Percentiles rank a stretch among this genome's conserved stretches.
phyloP scores from a whole-genome alignment of 2,797 vertebrate species.

The Sparus aurata region DNA sequence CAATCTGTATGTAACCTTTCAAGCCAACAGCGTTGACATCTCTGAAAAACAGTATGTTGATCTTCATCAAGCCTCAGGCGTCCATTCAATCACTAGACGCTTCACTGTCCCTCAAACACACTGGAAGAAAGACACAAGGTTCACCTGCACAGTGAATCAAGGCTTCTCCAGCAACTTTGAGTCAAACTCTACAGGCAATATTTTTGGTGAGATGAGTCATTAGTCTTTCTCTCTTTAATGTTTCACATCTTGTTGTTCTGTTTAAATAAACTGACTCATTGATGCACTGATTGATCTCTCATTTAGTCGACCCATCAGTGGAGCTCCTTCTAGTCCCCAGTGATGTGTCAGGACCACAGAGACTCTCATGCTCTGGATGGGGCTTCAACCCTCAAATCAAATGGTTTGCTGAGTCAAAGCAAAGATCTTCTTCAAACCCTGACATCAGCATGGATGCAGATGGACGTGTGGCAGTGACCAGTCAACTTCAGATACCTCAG shows the following conservation, averaged over 20 bases:
- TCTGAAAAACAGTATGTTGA: constrained; percentile 39
- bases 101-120: constrained; percentile 26
- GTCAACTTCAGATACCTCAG: constrained; percentile 53
- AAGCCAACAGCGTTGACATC: constrained; percentile 24
- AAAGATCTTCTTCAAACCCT: neutral
- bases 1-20: constrained; percentile 69
- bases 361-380: constrained; percentile 65
- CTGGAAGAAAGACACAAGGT: neutral
- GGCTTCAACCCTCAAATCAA: constrained; percentile 73
- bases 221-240: neutral
- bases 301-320: constrained; percentile 65
- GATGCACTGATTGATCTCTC: neutral
- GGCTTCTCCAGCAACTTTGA: too few relatives aligned
- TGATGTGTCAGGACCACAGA: constrained; percentile 31
- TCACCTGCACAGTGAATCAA: constrained; percentile 61
- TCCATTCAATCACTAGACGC: constrained; percentile 46
- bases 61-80: constrained; percentile 40
- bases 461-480: constrained; percentile 65
- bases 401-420: constrained; percentile 55
- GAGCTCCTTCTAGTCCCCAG: constrained; percentile 39
- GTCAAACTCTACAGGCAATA: too few relatives aligned
- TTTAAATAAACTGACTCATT: too few relatives aligned
- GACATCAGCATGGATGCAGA: constrained; percentile 49
- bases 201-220: constrained; percentile 4
- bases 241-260: too few relatives aligned